Base-by-base conservation (phyloP, 2,113 vertebrate species). In the Tor tambroides region DNA sequence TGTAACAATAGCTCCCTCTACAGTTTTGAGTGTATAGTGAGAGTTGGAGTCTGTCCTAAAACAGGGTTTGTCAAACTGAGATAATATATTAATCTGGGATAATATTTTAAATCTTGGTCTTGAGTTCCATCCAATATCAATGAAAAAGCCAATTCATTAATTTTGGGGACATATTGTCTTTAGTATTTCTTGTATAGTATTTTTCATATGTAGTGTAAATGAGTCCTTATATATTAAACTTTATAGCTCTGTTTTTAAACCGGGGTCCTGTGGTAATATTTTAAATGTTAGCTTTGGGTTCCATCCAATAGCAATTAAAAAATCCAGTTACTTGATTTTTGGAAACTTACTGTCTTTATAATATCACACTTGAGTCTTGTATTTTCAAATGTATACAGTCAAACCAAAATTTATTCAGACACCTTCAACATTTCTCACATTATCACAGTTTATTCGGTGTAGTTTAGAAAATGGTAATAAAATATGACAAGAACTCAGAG, bases 1-100 rank as follows among this genome's bases (percentile, higher is more conserved):
- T 72, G 19, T 71, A 51, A 21, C 26, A 72, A 30, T 87, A 79
- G 83, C 91, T 89, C 92, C 92, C 84, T 72, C 92, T 88, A 75
- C 86, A 91, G 93, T 43, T 80, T 69, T 80, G 46, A 49, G 46
- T 49, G 11, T 49, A 49, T 51, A 80, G 6, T 63, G 23, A 71
- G 10, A 71, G 28, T 71, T 12, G 3, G 5, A 35, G 1, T 69
- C 12, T 71, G 26, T 51, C 14, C 32, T 80, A 11, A 72, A 72
- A 38, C 32, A 21, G 6, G 28, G 32, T 15, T 21, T 35, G 17
- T 23, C 17, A 69, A 32, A 69, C 51, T 54, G 17, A 2, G 28
- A 54, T 19, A 54, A 54, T 54, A 54, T 54, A 19, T 54, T 2
- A 54, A 54, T 54, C 15, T 32, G 38, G 72, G 10, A 6, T 26